phyloP scores from a whole-genome alignment of 1,140 invertebrate species.

The Medauroidea extradentata region DNA sequence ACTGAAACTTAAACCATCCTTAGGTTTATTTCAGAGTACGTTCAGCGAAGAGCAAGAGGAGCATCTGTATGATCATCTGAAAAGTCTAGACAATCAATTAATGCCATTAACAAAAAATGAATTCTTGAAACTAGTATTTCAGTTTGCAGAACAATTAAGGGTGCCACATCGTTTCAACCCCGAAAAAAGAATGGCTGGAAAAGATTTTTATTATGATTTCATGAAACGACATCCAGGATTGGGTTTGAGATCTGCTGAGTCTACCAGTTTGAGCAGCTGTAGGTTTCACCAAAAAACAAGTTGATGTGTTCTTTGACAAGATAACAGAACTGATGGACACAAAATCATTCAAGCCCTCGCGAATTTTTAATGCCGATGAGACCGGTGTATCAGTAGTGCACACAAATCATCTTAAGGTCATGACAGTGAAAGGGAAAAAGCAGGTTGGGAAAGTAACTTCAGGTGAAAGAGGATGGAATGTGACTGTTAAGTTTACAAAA shows the following conservation, averaged over 20 bases:
- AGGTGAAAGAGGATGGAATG: not conserved
- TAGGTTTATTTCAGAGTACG: too few relatives aligned
- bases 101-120: too few relatives aligned
- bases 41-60: too few relatives aligned
- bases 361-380: constrained; percentile 3
- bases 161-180: too few relatives aligned
- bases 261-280: constrained; percentile 1
- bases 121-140: too few relatives aligned
- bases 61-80: too few relatives aligned
- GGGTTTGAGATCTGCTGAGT: not conserved
- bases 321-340: not conserved
- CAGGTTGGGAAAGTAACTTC: not conserved
- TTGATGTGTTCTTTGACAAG: not conserved
- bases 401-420: not conserved
- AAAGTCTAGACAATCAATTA: too few relatives aligned
- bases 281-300: not conserved
- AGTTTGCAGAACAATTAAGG: too few relatives aligned
- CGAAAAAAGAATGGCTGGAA: not conserved
- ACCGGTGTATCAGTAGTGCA: not conserved
- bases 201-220: constrained; percentile 1
- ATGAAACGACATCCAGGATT: constrained; percentile 4
- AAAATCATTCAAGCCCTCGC: not conserved
- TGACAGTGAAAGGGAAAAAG: not conserved
- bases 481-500: too few relatives aligned
- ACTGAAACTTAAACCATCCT: too few relatives aligned